Base-by-base conservation (phyloP, 2,888 invertebrate genomes). In the Phoenoteleia sp. region DNA sequence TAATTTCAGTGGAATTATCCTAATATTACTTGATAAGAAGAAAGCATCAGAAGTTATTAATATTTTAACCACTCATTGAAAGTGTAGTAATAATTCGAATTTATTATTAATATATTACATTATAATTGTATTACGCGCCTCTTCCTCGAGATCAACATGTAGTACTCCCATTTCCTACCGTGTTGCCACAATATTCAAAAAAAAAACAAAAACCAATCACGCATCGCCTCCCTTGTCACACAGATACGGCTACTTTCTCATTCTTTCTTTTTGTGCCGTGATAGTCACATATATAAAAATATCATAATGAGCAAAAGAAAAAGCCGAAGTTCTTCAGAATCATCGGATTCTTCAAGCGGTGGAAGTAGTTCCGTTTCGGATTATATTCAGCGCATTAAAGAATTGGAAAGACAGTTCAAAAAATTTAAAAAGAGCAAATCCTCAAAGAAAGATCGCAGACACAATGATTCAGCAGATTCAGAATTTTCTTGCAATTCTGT, bases 41-140 rank as follows among this genome's bases (percentile, higher is more conserved):
- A n/a, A n/a, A n/a, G n/a, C n/a, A n/a, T n/a, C n/a, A n/a, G n/a
- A n/a, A n/a, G n/a, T n/a, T n/a, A n/a, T n/a, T n/a, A n/a, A n/a
- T n/a, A n/a, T n/a, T n/a, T n/a, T n/a, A n/a, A n/a, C n/a, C n/a
- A n/a, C n/a, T n/a, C n/a, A n/a, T n/a, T n/a, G n/a, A n/a, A n/a
- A n/a, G n/a, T n/a, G n/a, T n/a, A n/a, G n/a, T n/a, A n/a, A n/a
- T n/a, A n/a, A n/a, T n/a, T n/a, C n/a, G n/a, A n/a, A n/a, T n/a
- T n/a, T n/a, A n/a, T n/a, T n/a, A n/a, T n/a, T n/a, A n/a, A n/a
- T n/a, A n/a, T n/a, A n/a, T n/a, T n/a, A n/a, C n/a, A n/a, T n/a
- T n/a, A 29, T 23, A 58, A 64, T 64, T 64, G 47, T 64, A 64
- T 64, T 64, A 11, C 64, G 64, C 47, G 64, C 29, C 64, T 47